phyloP scores from a whole-genome alignment of 2,888 invertebrate genomes.

The Lacanobia wlatinum region DNA sequence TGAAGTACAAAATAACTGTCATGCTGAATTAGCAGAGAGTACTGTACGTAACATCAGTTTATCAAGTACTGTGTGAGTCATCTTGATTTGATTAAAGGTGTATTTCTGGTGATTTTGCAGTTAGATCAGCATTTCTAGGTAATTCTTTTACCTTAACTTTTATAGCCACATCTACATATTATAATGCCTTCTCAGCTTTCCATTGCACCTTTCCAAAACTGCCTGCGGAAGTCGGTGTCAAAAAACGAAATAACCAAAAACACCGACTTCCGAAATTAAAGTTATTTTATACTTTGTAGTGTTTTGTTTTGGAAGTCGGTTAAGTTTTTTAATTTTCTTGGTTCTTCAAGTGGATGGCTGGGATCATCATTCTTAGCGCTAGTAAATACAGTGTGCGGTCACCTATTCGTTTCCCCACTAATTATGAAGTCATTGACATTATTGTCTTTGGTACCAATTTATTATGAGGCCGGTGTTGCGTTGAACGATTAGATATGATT shows the following conservation, averaged over 20 bases:
- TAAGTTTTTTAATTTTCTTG: neutral
- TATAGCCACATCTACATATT: too few species aligned
- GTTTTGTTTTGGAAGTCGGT: too few species aligned
- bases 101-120: slow-evolving; percentile 5
- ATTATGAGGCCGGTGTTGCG: neutral
- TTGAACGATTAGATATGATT: neutral
- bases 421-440: slow-evolving; percentile 44
- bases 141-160: too few species aligned
- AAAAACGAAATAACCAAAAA: too few species aligned
- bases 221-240: too few species aligned
- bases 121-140: neutral
- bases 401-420: slow-evolving; percentile 1
- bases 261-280: too few species aligned
- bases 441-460: slow-evolving; percentile 5
- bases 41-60: neutral
- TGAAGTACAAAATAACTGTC: neutral
- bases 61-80: slow-evolving; percentile 7
- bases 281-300: too few species aligned
- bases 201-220: too few species aligned
- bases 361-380: neutral
- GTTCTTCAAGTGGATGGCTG: neutral
- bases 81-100: slow-evolving; percentile 4
- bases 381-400: neutral
- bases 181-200: too few species aligned
- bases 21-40: slow-evolving; percentile 17